Percentiles rank a stretch among this genome's conserved stretches.
These are phyloP conservation scores for Diadegma fenestrale DNA, from an alignment of 2,888 invertebrate species.

Conservation along the genomic window DNA sequence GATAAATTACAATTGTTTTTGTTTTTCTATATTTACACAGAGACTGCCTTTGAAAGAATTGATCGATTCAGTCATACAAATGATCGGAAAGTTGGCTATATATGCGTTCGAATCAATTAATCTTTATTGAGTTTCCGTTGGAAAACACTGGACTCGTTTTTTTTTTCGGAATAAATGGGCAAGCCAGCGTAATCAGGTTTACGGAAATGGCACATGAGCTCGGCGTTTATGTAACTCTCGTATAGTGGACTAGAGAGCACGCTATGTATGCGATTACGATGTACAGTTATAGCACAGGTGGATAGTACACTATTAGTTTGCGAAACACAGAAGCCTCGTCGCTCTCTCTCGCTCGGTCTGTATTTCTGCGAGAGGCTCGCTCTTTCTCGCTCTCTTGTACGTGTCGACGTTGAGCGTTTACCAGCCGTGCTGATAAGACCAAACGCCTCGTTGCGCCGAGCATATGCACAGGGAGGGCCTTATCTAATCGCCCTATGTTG, in stretches of 20 bases:
- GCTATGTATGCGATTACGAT: constrained; percentile 37
- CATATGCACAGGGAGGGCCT: constrained; percentile 68
- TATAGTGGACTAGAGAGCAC: constrained; percentile 37
- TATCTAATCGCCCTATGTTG: constrained; percentile 78
- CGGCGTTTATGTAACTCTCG: constrained; percentile 30
- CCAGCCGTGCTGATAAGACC: constrained; percentile 75
- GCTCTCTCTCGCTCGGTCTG: constrained; percentile 31
- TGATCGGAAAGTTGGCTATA: neutral
- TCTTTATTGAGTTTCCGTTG: neutral
- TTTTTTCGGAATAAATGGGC: constrained; percentile 11
- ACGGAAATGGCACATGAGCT: constrained; percentile 45
- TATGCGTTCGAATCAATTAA: neutral
- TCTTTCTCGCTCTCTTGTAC: constrained; percentile 44
- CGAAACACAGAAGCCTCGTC: constrained; percentile 56
- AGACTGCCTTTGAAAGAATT: neutral
- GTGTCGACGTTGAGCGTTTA: constrained; percentile 67
- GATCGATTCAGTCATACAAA: neutral
- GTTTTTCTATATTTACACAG: neutral
- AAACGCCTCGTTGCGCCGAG: constrained; percentile 72
- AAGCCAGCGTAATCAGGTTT: neutral
- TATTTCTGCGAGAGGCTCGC: neutral
- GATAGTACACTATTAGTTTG: constrained; percentile 59
- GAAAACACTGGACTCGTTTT: neutral
- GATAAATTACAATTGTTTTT: neutral
- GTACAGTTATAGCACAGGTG: constrained; percentile 30